Evolutionary conservation across 2,797 vertebrate species (phyloP).

Genomic region (Spinibarbus caldwelli): DNA sequence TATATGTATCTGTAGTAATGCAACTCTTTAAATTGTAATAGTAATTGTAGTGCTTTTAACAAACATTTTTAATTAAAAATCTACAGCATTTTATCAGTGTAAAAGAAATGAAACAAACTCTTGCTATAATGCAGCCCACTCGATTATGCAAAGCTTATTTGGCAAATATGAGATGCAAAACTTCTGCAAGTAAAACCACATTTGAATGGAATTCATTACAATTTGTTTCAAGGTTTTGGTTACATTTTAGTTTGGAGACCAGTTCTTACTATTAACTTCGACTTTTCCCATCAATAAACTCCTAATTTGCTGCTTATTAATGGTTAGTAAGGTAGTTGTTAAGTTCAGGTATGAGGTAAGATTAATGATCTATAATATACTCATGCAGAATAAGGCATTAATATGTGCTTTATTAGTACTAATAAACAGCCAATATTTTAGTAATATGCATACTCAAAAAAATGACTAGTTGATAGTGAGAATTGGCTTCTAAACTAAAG

Average conservation of each 20-base stretch:
- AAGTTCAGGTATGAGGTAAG: neutral
- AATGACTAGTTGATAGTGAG: neutral
- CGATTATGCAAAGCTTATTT: neutral
- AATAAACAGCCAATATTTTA: no score
- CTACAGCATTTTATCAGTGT: no score
- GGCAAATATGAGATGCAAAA: neutral
- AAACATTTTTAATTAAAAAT: no score
- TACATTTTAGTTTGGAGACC: neutral
- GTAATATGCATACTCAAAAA: neutral
- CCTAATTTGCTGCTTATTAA: neutral
- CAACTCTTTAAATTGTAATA: neutral
- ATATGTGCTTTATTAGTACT: no score
- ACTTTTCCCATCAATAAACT: neutral
- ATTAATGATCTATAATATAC: neutral
- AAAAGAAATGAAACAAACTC: neutral
- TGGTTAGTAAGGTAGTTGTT: neutral
- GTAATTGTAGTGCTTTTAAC: no score
- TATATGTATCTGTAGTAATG: neutral
- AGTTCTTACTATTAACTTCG: neutral
- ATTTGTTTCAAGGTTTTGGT: no score
- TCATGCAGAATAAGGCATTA: no score
- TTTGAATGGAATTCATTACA: neutral
- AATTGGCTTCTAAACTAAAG: neutral
- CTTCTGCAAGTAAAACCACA: accelerated
- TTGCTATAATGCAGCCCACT: neutral